Conservation (phyloP, 2,797 vertebrate species). For the Syndactyla subalaris region DNA sequence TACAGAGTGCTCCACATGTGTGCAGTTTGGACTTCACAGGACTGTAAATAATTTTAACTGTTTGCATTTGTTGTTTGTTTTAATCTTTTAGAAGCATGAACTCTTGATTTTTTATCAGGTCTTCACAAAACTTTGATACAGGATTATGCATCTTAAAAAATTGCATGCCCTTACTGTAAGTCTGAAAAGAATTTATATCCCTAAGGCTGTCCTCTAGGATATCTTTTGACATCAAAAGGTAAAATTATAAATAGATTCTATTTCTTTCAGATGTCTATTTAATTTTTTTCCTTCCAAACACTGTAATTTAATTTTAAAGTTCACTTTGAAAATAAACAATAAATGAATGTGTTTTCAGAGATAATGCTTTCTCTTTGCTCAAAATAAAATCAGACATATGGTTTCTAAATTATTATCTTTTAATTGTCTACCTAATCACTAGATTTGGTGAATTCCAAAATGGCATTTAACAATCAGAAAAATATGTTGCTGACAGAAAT, state of each 20-base stretch:
- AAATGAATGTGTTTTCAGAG: conserved; percentile 8
- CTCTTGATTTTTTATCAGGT: conserved; percentile 42
- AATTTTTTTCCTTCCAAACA: conserved; percentile 3
- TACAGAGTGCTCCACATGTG: neutral
- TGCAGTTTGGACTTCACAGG: conserved; percentile 53
- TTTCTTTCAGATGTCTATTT: conserved; percentile 58
- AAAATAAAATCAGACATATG: conserved; percentile 27
- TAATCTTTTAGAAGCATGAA: conserved; percentile 24
- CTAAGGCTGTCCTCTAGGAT: conserved; percentile 23
- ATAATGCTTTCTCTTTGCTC: conserved; percentile 17
- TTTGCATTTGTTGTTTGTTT: conserved; percentile 33
- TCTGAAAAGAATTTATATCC: conserved; percentile 44
- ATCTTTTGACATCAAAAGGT: conserved; percentile 54
- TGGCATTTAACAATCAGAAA: neutral
- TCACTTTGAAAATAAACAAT: conserved; percentile 48
- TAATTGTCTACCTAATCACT: conserved; percentile 1
- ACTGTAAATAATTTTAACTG: conserved; percentile 57
- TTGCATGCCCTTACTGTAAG: neutral
- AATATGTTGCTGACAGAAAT: neutral
- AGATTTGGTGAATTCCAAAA: neutral
- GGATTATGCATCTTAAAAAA: conserved; percentile 39
- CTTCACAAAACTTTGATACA: conserved; percentile 26
- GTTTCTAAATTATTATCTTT: conserved; percentile 12
- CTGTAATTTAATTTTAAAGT: conserved; percentile 54
- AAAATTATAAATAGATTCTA: conserved; percentile 54